phyloP scores from a whole-genome alignment of 2,888 invertebrate genomes.

The Hypselothyrea guttata region DNA sequence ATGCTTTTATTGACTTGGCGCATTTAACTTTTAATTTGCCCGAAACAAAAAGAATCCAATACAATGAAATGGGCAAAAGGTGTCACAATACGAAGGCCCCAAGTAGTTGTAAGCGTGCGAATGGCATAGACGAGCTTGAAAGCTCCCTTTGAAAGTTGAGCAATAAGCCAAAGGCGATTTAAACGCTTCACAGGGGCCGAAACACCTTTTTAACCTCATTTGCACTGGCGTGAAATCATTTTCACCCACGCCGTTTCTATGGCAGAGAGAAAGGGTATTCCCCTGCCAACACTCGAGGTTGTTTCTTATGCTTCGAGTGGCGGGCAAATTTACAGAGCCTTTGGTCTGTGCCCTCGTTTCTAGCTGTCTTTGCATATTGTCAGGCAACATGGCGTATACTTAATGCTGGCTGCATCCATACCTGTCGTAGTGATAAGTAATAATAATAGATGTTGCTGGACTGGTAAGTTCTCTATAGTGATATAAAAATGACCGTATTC shows the following conservation, averaged over 20 bases:
- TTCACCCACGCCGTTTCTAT: slow-evolving; percentile 27
- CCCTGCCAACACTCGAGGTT: neutral
- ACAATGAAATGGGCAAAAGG: too few relatives aligned
- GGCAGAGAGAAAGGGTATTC: neutral
- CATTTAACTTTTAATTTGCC: slow-evolving; percentile 73
- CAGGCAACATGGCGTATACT: slow-evolving; percentile 55
- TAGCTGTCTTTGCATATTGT: slow-evolving; percentile 51
- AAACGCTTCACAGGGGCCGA: slow-evolving; percentile 40
- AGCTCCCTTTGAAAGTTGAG: slow-evolving; percentile 47
- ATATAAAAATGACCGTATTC: too few relatives aligned
- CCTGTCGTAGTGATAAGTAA: slow-evolving; percentile 14
- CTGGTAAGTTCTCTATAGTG: neutral
- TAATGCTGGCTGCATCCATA: slow-evolving; percentile 38
- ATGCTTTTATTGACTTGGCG: slow-evolving; percentile 68
- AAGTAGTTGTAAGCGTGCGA: too few relatives aligned
- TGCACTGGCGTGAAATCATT: slow-evolving; percentile 64
- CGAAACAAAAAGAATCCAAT: slow-evolving; percentile 12
- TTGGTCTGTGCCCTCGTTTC: slow-evolving; percentile 15
- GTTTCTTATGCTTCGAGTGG: slow-evolving; percentile 47
- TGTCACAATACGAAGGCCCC: too few relatives aligned
- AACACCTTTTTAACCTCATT: slow-evolving; percentile 73
- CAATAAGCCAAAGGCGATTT: slow-evolving; percentile 51
- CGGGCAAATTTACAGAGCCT: slow-evolving; percentile 56
- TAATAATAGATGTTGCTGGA: neutral
- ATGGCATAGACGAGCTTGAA: slow-evolving; percentile 3